Percentiles rank a stretch among this genome's conserved stretches.
phyloP scores from a whole-genome alignment of 2,888 invertebrate genomes.

The Tinea trinotella region DNA sequence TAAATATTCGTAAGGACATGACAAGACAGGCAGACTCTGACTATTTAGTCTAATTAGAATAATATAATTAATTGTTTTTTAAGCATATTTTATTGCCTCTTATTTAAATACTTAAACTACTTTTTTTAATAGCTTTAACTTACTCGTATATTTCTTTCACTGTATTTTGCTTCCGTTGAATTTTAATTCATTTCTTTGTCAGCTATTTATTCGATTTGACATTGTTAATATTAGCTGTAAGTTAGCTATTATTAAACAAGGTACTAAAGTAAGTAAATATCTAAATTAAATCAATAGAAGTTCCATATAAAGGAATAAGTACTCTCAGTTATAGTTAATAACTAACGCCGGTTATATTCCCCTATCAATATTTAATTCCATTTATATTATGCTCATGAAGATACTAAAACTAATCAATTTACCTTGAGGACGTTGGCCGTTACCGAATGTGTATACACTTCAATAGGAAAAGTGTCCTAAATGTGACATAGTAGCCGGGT shows the following conservation, averaged over 20 bases:
- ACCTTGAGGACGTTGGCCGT: slow-evolving; percentile 35
- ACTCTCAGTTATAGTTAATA: neutral
- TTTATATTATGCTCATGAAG: neutral
- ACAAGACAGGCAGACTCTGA: too few relatives aligned
- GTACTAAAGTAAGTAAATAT: neutral
- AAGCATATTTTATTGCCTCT: too few relatives aligned
- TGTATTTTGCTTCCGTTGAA: too few relatives aligned
- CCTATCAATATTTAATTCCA: neutral
- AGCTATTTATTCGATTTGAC: too few relatives aligned
- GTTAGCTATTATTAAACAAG: neutral
- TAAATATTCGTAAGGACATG: too few relatives aligned
- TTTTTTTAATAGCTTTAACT: too few relatives aligned
- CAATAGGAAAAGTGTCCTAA: slow-evolving; percentile 45
- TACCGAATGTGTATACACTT: neutral
- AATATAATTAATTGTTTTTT: too few relatives aligned
- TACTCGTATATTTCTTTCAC: too few relatives aligned
- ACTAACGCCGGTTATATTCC: slow-evolving; percentile 1
- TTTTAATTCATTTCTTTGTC: too few relatives aligned
- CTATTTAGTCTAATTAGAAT: too few relatives aligned
- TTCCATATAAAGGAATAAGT: slow-evolving; percentile 3
- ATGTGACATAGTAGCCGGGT: slow-evolving; percentile 13
- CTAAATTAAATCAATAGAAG: neutral
- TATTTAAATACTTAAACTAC: too few relatives aligned
- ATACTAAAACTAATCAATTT: slow-evolving; percentile 32
- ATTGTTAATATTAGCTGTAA: too few relatives aligned